Evolutionary conservation across 2,888 invertebrate species (phyloP).

Genomic region (Acleris sparsana): DNA sequence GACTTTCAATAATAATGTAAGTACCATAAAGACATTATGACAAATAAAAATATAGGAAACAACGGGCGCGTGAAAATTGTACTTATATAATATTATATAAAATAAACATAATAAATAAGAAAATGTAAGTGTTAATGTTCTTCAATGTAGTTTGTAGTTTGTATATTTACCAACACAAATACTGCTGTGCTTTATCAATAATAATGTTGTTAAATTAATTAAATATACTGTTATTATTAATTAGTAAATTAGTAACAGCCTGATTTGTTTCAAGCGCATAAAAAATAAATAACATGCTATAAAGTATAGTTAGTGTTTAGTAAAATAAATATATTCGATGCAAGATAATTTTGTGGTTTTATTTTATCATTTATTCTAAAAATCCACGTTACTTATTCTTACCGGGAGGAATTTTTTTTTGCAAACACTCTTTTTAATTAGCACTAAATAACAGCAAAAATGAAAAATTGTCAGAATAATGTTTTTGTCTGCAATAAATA

Average conservation of each 20-base stretch:
- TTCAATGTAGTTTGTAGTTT: constrained; percentile 16
- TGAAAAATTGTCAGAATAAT: too few species aligned
- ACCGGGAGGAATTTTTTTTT: too few species aligned
- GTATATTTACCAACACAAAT: constrained; percentile 34
- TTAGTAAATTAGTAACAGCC: constrained; percentile 35
- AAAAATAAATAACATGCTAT: constrained; percentile 22
- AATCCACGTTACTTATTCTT: neutral
- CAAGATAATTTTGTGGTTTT: constrained; percentile 16
- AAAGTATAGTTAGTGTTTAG: constrained; percentile 35
- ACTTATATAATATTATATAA: neutral
- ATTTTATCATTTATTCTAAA: neutral
- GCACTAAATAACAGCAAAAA: too few species aligned
- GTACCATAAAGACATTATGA: too few species aligned
- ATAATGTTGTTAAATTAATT: constrained; percentile 40
- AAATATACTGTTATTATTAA: constrained; percentile 32
- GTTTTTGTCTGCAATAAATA: too few species aligned
- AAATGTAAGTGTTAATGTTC: constrained; percentile 3
- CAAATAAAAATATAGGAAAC: too few species aligned
- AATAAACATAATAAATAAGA: neutral
- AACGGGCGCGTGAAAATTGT: too few species aligned
- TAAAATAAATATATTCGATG: constrained; percentile 28
- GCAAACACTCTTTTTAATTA: too few species aligned
- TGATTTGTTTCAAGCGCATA: constrained; percentile 8
- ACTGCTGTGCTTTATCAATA: constrained; percentile 79
- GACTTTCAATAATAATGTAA: too few species aligned